Evolutionary conservation across 2,113 vertebrate genomes (phyloP).

Genomic region (Rhinogobius similis): DNA sequence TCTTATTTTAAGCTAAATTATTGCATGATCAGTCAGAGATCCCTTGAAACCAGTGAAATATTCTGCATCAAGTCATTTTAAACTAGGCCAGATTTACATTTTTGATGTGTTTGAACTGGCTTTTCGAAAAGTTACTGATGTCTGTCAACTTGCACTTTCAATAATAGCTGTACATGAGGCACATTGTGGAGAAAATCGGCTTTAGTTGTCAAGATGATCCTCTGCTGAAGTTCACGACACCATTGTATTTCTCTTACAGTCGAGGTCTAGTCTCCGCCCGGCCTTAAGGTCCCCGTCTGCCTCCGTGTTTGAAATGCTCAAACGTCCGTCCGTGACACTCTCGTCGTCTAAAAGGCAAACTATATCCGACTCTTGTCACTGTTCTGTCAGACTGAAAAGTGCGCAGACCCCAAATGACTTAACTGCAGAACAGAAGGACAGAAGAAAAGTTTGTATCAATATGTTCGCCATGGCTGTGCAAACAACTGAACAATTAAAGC

Average conservation of each 20-base stretch:
- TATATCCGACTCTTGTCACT: conserved; percentile 28
- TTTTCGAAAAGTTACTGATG: too few species aligned
- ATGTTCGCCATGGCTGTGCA: neutral
- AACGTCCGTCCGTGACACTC: conserved; percentile 32
- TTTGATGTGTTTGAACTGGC: too few species aligned
- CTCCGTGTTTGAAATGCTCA: conserved; percentile 20
- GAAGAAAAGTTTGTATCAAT: conserved; percentile 6
- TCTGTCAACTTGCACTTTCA: neutral
- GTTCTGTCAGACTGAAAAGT: conserved; percentile 11
- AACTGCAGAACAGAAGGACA: conserved; percentile 2
- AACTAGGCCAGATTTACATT: too few species aligned
- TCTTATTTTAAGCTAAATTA: too few species aligned
- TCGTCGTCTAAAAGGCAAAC: conserved; percentile 29
- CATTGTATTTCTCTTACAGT: conserved; percentile 24
- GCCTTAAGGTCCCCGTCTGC: conserved; percentile 29
- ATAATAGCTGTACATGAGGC: too few species aligned
- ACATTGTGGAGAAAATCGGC: neutral
- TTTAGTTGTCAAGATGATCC: neutral
- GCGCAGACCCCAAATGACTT: neutral
- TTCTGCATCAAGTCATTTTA: too few species aligned
- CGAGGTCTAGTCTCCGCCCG: conserved; percentile 34
- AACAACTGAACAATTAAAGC: neutral
- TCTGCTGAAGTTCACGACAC: neutral
- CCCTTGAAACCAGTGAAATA: too few species aligned
- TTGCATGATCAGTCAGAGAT: too few species aligned